These are phyloP conservation scores for Polypedilum pembai DNA, from an alignment of 1,140 invertebrate genomes.

Conservation along the genomic window DNA sequence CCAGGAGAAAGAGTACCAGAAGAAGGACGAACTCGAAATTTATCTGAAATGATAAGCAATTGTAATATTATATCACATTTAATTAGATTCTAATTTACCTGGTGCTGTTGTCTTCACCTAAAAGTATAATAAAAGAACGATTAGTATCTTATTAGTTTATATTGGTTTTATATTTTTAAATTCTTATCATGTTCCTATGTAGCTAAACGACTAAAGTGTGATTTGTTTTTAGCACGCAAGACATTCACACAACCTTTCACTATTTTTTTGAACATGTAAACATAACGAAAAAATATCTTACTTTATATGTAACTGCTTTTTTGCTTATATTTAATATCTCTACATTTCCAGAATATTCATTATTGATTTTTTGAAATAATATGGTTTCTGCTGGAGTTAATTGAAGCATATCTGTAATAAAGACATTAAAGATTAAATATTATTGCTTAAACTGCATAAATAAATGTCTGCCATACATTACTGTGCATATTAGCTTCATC, in stretches of 20 bases:
- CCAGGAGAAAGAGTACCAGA: conserved; percentile 61
- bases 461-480: too few species aligned
- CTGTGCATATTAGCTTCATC: background rate
- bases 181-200: background rate
- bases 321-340: conserved; percentile 59
- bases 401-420: conserved; percentile 40
- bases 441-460: too few species aligned
- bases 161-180: background rate
- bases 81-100: background rate
- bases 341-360: conserved; percentile 57
- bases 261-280: background rate
- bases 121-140: conserved; percentile 29
- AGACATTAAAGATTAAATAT: background rate
- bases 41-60: conserved; percentile 70
- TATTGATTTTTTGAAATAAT: conserved; percentile 52
- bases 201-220: background rate
- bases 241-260: background rate
- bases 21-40: conserved; percentile 82
- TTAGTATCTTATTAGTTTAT: too few species aligned
- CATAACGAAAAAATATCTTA: conserved; percentile 38
- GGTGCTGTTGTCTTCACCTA: conserved; percentile 61
- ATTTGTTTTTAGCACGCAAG: background rate
- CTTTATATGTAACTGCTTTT: conserved; percentile 66
- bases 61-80: conserved; percentile 33
- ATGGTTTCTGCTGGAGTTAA: conserved; percentile 54